phyloP scores from a whole-genome alignment of 2,113 vertebrate species.

The Silurus meridionalis region DNA sequence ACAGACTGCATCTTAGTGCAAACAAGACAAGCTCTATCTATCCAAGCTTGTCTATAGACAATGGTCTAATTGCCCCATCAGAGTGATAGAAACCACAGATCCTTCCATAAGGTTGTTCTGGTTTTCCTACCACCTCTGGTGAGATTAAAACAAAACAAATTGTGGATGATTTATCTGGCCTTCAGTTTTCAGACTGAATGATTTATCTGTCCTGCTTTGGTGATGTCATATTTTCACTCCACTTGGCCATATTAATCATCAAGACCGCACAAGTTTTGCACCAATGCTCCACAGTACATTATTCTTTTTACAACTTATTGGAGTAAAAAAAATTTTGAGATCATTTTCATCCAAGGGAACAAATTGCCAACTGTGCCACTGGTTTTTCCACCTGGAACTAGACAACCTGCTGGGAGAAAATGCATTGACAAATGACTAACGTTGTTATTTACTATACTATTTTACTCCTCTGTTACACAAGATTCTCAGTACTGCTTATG shows the following conservation, averaged over 20 bases:
- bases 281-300: background rate
- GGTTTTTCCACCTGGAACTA: background rate
- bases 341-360: background rate
- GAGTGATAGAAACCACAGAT: background rate
- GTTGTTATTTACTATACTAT: background rate
- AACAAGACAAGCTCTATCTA: background rate
- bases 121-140: background rate
- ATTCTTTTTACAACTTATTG: background rate
- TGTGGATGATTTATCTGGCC: background rate
- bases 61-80: background rate
- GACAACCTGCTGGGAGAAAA: background rate
- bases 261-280: background rate
- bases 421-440: background rate
- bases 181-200: background rate
- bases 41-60: background rate
- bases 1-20: background rate
- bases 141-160: background rate
- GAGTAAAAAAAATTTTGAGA: background rate
- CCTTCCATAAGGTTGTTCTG: background rate
- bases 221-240: background rate
- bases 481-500: background rate
- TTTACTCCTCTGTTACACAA: background rate
- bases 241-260: background rate
- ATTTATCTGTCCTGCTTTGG: background rate
- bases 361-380: background rate